Conservation (phyloP, 2,113 vertebrate species). For the Ahaetulla prasina region DNA sequence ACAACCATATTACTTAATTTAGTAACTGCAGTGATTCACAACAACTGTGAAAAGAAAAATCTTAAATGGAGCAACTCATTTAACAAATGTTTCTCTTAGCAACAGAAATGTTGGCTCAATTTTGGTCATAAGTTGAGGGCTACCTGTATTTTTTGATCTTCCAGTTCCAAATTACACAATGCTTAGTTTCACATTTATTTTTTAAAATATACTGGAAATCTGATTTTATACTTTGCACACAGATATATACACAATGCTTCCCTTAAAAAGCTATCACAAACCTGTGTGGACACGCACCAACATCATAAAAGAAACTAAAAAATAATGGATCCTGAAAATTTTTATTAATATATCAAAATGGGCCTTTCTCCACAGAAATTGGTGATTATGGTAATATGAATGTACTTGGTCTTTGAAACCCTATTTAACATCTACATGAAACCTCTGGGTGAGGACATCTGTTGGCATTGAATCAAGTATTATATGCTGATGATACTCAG, state of each 20-base stretch:
- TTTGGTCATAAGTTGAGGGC: not conserved
- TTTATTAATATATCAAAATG: conserved; percentile 33
- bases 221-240: not conserved
- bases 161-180: conserved; percentile 26
- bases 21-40: not conserved
- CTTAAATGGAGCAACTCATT: not conserved
- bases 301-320: conserved; percentile 22
- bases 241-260: not conserved
- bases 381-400: conserved; percentile 7
- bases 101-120: not conserved
- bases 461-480: not conserved
- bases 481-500: not conserved
- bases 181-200: conserved; percentile 38
- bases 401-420: not conserved
- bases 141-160: not conserved
- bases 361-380: conserved; percentile 13
- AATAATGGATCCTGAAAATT: conserved; percentile 21
- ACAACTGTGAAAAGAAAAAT: not conserved
- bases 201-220: conserved; percentile 6
- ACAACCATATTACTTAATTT: not conserved
- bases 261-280: conserved; percentile 43
- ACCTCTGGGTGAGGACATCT: not conserved
- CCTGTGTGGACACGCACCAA: not conserved
- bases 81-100: not conserved
- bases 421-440: not conserved